Evolutionary conservation across 2,113 vertebrate genomes (phyloP), one percentile per base, ranked within the genome.

Genomic region (Nymphicus hollandicus): DNA sequence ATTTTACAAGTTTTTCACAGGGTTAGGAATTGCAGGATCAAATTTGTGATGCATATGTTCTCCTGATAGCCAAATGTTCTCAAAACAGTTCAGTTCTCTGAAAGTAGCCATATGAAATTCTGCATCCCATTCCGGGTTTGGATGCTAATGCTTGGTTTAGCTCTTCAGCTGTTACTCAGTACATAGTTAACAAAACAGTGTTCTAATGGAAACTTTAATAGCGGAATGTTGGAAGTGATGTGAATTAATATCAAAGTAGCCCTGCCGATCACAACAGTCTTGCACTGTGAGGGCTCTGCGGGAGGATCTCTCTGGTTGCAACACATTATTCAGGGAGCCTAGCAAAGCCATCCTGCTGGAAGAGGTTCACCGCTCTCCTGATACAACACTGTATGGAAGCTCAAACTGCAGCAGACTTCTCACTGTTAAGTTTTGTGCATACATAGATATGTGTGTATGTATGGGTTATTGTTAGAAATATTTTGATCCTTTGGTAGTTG

Each of bases 311-410:
- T 64, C 72, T 66, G 41, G 24, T 55, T 76, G 35, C 19, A 46
- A n/a, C 15, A 2, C 0, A 0, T 50, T 47, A 7, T 37, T 64
- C 9, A 8, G 43, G 50, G 65, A 71, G 50, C 56, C 39, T n/a
- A 61, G 70, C 52, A 31, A 71, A 74, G 46, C 68, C 63, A 58
- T 6, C 11, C 33, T 55, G 60, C 47, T 63, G 47, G 72, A 44
- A 41, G 16, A 69, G 74, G 17, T 23, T n/a, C 8, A 31, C 0
- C 11, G 0, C 14, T 18, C 2, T 49, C 0, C 0, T 23, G 35
- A 22, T 25, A 2, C 1, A 29, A 9, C 53, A 8, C 28, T 29
- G 25, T 24, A 6, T 8, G 13, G 56, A 78, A 74, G 50, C 37
- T 84, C n/a, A 25, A 10, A 6, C 52, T 44, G 18, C 52, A 60